Evolutionary conservation across 2,888 invertebrate species (phyloP), one percentile per base, ranked within the genome.

Genomic region (Aproaerema taeniolella): DNA sequence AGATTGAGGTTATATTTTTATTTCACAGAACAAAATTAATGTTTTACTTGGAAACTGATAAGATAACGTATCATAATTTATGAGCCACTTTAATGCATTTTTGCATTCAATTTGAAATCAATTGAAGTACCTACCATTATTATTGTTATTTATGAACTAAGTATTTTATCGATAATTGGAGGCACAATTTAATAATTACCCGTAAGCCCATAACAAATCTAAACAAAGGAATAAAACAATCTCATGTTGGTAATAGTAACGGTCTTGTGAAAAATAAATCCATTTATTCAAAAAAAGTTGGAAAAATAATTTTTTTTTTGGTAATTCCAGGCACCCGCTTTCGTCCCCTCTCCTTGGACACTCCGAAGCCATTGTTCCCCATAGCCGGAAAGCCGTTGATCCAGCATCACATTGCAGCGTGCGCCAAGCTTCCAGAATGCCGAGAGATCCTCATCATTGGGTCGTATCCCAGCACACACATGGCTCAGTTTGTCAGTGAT

Each of bases 271-370:
- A 4, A 20, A 20, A 20, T 6, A 20, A 6, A 20, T 6, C 20
- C 20, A 20, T 20, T 4, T 6, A 20, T 20, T n/a, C n/a, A n/a
- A n/a, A n/a, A n/a, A n/a, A n/a, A n/a, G n/a, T n/a, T n/a, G n/a
- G n/a, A n/a, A n/a, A n/a, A n/a, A n/a, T n/a, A n/a, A n/a, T n/a
- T n/a, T n/a, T n/a, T n/a, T n/a, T n/a, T n/a, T n/a, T n/a, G n/a
- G n/a, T n/a, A n/a, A n/a, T n/a, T n/a, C n/a, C 70, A 98, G 99
- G 99, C 1, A 99, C 99, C 6, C 89, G 99, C 39, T 99, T 99
- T 77, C 92, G 99, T 0, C 99, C 99, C 0, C 86, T 99, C 2
- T 98, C 98, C 0, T 82, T 99, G 43, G 98, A 99, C 68, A 92
- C 95, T n/a, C 98, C 99, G 0, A 99, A 99, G 74, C 99, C 99